A percentile compares a stretch with the other conserved stretches of the same genome.
Evolutionary conservation across 1,140 invertebrate species (phyloP).

Genomic region (Drosophila busckii): DNA sequence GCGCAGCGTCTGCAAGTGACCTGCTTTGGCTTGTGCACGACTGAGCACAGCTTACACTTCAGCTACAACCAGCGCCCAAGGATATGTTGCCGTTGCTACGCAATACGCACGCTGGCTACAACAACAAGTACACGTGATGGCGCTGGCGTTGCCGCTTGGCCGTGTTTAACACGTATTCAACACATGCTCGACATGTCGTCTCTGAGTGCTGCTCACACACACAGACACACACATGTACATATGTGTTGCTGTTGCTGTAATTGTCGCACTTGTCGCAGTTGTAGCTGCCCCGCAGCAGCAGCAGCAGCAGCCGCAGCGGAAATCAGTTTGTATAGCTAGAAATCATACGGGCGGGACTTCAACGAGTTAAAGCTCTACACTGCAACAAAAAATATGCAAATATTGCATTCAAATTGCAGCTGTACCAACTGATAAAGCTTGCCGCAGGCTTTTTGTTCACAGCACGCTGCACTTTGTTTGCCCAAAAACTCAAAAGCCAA

Average conservation of each 20-base stretch:
- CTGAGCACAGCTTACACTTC: conserved; percentile 45
- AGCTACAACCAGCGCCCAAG: conserved; percentile 10
- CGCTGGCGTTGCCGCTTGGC: conserved; percentile 48
- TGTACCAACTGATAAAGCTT: too few relatives aligned
- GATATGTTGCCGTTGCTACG: conserved; percentile 51
- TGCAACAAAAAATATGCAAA: too few relatives aligned
- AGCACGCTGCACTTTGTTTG: too few relatives aligned
- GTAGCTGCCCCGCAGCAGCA: background rate
- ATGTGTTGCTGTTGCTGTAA: conserved; percentile 2
- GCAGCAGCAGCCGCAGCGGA: conserved; percentile 41
- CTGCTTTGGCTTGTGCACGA: conserved; percentile 46
- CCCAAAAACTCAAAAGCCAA: too few relatives aligned
- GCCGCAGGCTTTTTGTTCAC: background rate
- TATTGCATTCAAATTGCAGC: too few relatives aligned
- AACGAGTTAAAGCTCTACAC: conserved; percentile 10
- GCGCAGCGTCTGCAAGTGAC: too few relatives aligned
- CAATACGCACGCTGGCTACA: conserved; percentile 32
- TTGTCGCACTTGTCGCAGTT: background rate
- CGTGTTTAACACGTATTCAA: conserved; percentile 73
- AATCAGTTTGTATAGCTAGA: conserved; percentile 63
- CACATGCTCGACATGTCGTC: conserved; percentile 67
- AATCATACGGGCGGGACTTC: conserved; percentile 45
- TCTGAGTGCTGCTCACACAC: conserved; percentile 33
- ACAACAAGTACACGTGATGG: conserved; percentile 7
- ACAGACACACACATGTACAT: background rate